Percentiles rank a stretch among this genome's conserved stretches.
phyloP scores from a whole-genome alignment of 2,113 vertebrate genomes.

The Puffinus mauretanicus region DNA sequence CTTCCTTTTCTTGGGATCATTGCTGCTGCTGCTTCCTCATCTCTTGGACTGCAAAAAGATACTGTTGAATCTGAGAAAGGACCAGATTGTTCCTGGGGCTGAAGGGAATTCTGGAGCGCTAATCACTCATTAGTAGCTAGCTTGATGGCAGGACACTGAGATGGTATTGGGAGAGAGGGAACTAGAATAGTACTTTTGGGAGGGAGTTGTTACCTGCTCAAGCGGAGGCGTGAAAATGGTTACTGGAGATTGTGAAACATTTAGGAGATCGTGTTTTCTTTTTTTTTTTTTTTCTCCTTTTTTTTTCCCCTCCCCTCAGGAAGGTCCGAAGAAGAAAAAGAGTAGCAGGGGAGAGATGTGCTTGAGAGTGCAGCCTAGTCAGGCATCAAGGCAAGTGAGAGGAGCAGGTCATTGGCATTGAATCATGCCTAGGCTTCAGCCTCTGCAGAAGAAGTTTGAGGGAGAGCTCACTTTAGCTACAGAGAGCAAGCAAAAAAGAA shows the following conservation, averaged over 20 bases:
- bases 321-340: neutral
- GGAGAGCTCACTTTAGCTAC: neutral
- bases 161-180: neutral
- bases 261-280: neutral
- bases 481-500: neutral
- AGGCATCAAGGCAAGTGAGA: neutral
- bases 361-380: neutral
- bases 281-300: neutral
- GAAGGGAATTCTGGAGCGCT: neutral
- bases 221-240: neutral
- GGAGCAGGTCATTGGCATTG: neutral
- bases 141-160: neutral
- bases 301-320: too few species aligned
- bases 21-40: conserved; percentile 41
- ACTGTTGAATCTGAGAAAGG: neutral
- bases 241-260: neutral
- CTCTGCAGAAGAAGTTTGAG: neutral
- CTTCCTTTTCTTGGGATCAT: neutral
- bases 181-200: neutral
- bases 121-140: neutral
- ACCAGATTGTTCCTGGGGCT: neutral
- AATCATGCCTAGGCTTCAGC: neutral
- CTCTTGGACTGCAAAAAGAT: neutral
- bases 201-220: neutral
- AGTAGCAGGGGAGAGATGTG: neutral